A percentile compares a stretch with the other conserved stretches of the same genome.
Conservation (phyloP, 2,888 invertebrate species). For the Torymus texanus region DNA sequence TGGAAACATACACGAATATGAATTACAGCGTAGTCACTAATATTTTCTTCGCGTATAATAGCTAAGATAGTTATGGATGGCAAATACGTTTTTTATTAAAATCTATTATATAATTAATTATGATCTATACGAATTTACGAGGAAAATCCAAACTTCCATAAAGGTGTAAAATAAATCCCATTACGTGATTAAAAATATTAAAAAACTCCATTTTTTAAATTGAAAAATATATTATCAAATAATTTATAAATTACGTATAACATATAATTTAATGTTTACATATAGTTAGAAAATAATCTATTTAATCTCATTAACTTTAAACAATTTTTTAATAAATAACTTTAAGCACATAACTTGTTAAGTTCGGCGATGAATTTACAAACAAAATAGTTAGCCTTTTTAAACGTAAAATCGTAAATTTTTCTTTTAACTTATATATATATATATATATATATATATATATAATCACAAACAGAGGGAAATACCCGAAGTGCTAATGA, state of each 20-base stretch:
- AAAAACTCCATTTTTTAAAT: conserved; percentile 6
- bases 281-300: too few relatives aligned
- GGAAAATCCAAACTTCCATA: background rate
- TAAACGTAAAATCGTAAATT: too few relatives aligned
- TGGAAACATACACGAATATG: background rate
- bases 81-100: background rate
- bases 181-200: background rate
- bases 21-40: background rate
- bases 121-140: background rate
- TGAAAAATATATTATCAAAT: background rate
- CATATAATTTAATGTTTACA: too few relatives aligned
- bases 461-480: background rate
- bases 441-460: too few relatives aligned
- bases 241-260: too few relatives aligned
- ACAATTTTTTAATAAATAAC: too few relatives aligned
- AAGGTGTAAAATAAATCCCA: background rate
- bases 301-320: too few relatives aligned
- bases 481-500: background rate
- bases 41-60: background rate
- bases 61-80: background rate
- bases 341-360: too few relatives aligned
- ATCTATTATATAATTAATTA: background rate
- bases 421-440: too few relatives aligned
- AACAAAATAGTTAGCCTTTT: too few relatives aligned
- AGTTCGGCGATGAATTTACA: too few relatives aligned